Percentiles rank a stretch among this genome's conserved stretches.
phyloP scores from a whole-genome alignment of 64 coral and sea anemone genomes.

The Dendrophyllia cribrosa region DNA sequence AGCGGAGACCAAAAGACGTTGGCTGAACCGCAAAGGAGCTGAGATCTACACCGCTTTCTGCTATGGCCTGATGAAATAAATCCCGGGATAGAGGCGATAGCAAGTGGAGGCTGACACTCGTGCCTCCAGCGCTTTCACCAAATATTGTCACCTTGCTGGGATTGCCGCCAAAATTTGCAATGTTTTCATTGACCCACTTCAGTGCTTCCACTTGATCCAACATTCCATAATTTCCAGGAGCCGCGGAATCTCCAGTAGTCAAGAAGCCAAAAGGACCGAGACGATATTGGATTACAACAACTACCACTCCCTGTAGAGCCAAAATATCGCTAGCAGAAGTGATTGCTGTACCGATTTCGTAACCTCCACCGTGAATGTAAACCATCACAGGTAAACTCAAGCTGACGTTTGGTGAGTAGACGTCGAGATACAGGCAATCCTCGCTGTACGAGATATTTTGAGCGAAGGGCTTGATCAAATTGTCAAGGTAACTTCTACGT shows the following conservation, averaged over 20 bases:
- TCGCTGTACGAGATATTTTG: slow-evolving; percentile 26
- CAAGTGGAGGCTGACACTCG: not conserved
- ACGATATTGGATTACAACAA: slow-evolving; percentile 43
- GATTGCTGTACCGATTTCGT: not conserved
- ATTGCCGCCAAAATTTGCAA: slow-evolving; percentile 35
- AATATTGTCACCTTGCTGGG: slow-evolving; percentile 40
- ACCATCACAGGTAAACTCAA: slow-evolving; percentile 49
- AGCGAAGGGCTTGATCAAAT: not conserved
- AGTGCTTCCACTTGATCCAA: slow-evolving; percentile 50
- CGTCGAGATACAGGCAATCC: slow-evolving; percentile 47
- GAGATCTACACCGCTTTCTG: not conserved
- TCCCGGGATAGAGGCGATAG: not conserved
- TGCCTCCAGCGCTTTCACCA: slow-evolving; percentile 29
- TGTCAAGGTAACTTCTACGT: not conserved
- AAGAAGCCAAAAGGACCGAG: slow-evolving; percentile 38
- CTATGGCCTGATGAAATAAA: slow-evolving; percentile 8
- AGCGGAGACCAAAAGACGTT: not conserved
- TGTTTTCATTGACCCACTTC: slow-evolving; percentile 63
- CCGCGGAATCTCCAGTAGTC: slow-evolving; percentile 7
- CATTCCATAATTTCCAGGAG: slow-evolving; percentile 42
- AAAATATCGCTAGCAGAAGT: slow-evolving; percentile 29
- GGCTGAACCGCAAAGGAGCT: not conserved
- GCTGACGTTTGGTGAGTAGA: not conserved
- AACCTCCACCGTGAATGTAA: slow-evolving; percentile 68
- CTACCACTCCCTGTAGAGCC: slow-evolving; percentile 47